Evolutionary conservation across 2,797 vertebrate species (phyloP), one percentile per base, ranked within the genome.

Genomic region (Pampus argenteus): DNA sequence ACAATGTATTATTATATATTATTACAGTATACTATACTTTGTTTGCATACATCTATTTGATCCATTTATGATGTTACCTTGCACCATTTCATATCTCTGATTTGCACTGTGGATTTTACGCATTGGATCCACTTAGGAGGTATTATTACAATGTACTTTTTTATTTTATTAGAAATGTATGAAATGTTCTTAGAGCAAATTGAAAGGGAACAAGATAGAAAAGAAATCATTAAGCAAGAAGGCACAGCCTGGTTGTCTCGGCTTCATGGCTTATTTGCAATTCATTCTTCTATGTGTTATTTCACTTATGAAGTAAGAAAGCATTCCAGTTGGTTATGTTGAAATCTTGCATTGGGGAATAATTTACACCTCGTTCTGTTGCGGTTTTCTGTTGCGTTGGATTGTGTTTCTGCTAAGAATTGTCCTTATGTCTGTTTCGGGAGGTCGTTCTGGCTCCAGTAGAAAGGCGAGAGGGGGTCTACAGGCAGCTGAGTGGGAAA

Each of bases 401-500:
- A 79, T 52, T 56, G 49, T 44, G 45, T 78, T 67, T 76, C 56
- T 57, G 68, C 52, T 63, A 87, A 90, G 89, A 91, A 91, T 89
- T 82, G 79, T 78, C 69, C 79, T 86, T 88, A 81, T 93, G 91
- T 94, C 81, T 91, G 68, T 72, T 77, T 75, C 8, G 78, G 78
- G 75, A 71, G 78, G 79, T 86, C 47, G 44, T 61, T 82, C 70
- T 86, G 86, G 89, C 88, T 92, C 88, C 87, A 81, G 70, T 25
- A 76, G 88, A 90, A 92, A 93, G 80, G 70, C 50, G 81, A 91
- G 91, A 89, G 83, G 82, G 81, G 82, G 84, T 91, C 85, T 85
- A 81, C n/a, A 75, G 69, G 82, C 85, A 89, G 86, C 88, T 83
- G 90, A 91, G 79, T 83, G 73, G 88, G 89, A 92, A 94, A 93